These are phyloP conservation scores for Eupithecia tripunctaria DNA, from an alignment of 2,888 invertebrate genomes.

Conservation along the genomic window DNA sequence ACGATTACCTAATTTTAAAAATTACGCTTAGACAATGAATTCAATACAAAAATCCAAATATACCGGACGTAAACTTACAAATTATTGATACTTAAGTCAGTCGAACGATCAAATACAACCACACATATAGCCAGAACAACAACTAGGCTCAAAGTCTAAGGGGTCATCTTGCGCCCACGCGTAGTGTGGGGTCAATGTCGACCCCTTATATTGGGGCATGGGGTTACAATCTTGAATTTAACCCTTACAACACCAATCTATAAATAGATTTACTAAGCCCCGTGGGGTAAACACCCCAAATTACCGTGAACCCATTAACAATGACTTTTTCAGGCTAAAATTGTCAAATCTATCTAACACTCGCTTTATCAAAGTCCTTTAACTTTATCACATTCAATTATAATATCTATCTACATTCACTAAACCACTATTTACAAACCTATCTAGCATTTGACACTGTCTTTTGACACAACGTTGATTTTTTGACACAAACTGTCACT, in stretches of 20 bases:
- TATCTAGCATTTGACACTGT: constrained; percentile 44
- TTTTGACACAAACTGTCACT: constrained; percentile 35
- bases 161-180: constrained; percentile 11
- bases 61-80: constrained; percentile 67
- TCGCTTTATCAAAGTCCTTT: constrained; percentile 52
- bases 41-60: constrained; percentile 54
- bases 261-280: background rate
- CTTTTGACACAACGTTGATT: constrained; percentile 39
- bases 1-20: constrained; percentile 48
- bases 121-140: constrained; percentile 45
- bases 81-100: constrained; percentile 69
- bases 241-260: background rate
- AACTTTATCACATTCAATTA: constrained; percentile 77
- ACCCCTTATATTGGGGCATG: background rate
- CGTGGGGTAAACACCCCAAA: constrained; percentile 15
- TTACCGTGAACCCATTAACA: constrained; percentile 36
- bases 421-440: constrained; percentile 71
- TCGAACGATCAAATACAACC: constrained; percentile 69
- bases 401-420: constrained; percentile 77
- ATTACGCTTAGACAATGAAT: constrained; percentile 58
- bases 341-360: constrained; percentile 56
- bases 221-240: background rate
- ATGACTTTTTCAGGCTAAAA: constrained; percentile 46
- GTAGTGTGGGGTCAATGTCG: background rate
- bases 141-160: constrained; percentile 21